phyloP scores from a whole-genome alignment of 1,140 invertebrate species.

The Goniozus legneri region DNA sequence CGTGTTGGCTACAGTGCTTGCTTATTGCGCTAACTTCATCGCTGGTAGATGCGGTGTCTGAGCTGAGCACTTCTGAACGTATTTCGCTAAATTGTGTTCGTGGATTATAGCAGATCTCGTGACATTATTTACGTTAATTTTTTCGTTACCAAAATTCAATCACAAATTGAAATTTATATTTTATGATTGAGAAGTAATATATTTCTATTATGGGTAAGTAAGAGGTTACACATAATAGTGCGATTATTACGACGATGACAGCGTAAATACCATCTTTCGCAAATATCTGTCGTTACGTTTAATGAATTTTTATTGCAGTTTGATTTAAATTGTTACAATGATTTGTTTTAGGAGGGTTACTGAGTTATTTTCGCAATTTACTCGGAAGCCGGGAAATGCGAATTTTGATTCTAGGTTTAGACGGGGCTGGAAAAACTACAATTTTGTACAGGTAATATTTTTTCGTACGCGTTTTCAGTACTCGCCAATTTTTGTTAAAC shows the following conservation, averaged over 20 bases:
- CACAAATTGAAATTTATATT: too few relatives aligned
- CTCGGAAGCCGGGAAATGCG: conserved; percentile 94
- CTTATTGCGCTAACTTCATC: too few relatives aligned
- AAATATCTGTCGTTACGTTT: background rate
- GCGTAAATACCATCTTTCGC: conserved; percentile 42
- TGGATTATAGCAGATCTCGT: too few relatives aligned
- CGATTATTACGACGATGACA: conserved; percentile 41
- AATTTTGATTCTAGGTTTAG: conserved; percentile 95
- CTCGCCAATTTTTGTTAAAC: conserved; percentile 10
- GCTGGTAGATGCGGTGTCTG: too few relatives aligned
- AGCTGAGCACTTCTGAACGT: too few relatives aligned
- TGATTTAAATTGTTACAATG: conserved; percentile 3
- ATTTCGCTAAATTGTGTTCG: too few relatives aligned
- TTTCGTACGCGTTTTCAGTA: background rate
- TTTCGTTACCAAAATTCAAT: too few relatives aligned
- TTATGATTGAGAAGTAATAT: too few relatives aligned
- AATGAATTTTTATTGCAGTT: background rate
- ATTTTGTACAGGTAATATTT: conserved; percentile 94
- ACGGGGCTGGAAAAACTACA: conserved; percentile 98
- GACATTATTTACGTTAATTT: too few relatives aligned
- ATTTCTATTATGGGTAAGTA: too few relatives aligned
- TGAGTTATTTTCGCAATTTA: conserved; percentile 92
- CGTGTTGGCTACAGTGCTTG: too few relatives aligned
- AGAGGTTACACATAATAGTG: too few relatives aligned
- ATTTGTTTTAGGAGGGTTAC: conserved; percentile 76